phyloP scores from a whole-genome alignment of 1,140 invertebrate genomes.

The Pygmarrhopalites habei region DNA sequence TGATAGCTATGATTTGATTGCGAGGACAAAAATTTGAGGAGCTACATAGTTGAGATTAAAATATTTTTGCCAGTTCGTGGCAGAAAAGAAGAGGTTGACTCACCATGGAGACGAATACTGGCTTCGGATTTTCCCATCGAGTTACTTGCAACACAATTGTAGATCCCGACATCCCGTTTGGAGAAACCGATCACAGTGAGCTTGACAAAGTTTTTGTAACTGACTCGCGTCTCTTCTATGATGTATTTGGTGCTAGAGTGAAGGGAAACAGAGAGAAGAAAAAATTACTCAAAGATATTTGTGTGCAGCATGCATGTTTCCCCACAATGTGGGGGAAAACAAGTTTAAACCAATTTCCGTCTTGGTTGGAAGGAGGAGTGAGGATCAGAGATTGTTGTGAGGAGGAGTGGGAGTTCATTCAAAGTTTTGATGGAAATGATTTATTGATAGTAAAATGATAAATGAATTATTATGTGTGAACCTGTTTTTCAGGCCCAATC shows the following conservation, averaged over 20 bases:
- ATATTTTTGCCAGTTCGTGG: background rate
- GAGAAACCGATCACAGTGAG: slow-evolving; percentile 71
- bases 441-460: no score
- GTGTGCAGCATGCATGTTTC: background rate
- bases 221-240: slow-evolving; percentile 65
- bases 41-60: background rate
- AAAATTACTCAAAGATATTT: background rate
- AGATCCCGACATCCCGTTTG: slow-evolving; percentile 71
- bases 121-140: slow-evolving; percentile 77
- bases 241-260: slow-evolving; percentile 68
- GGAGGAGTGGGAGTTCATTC: no score
- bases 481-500: slow-evolving; percentile 39
- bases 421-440: no score
- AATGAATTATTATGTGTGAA: slow-evolving; percentile 38
- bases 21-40: background rate
- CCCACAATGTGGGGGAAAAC: background rate
- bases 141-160: slow-evolving; percentile 85
- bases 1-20: background rate
- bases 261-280: background rate
- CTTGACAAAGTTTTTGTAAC: slow-evolving; percentile 76
- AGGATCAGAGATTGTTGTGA: no score
- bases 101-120: slow-evolving; percentile 75
- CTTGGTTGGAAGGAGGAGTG: no score
- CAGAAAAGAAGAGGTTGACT: slow-evolving; percentile 42
- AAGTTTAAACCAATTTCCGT: background rate